Conservation (phyloP, 2,113 vertebrate species). For the Climacteris rufus region DNA sequence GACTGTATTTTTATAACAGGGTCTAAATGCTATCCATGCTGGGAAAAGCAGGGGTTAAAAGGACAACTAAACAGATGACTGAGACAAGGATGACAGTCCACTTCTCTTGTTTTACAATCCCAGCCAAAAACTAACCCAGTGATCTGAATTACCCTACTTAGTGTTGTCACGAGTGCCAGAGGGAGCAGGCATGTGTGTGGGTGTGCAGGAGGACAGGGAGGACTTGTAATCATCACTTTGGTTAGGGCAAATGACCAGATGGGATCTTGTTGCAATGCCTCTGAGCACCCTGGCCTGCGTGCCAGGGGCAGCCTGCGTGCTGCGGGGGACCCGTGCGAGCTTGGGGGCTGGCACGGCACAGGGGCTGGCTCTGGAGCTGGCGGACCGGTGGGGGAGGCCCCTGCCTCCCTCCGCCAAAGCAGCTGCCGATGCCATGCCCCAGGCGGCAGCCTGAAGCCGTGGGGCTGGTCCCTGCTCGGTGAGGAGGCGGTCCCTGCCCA, state of each 20-base stretch:
- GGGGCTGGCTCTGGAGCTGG: too few relatives aligned
- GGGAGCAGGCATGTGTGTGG: background rate
- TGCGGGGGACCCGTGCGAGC: too few relatives aligned
- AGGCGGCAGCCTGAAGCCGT: too few relatives aligned
- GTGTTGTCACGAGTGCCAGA: background rate
- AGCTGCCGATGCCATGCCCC: too few relatives aligned
- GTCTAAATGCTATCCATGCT: background rate
- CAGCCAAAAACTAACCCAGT: background rate
- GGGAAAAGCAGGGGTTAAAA: constrained; percentile 20
- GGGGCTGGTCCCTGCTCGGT: too few relatives aligned
- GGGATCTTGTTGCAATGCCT: too few relatives aligned
- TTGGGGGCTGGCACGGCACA: too few relatives aligned
- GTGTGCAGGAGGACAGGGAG: background rate
- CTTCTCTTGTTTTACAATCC: background rate
- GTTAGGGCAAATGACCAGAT: background rate
- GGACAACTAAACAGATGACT: background rate
- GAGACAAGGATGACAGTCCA: background rate
- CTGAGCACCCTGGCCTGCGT: too few relatives aligned
- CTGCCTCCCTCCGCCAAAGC: too few relatives aligned
- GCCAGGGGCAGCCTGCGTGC: too few relatives aligned
- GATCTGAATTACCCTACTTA: background rate
- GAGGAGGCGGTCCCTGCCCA: too few relatives aligned
- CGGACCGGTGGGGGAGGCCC: too few relatives aligned
- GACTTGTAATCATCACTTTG: background rate
- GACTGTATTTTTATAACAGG: background rate